Percentiles rank a stretch among this genome's conserved stretches.
phyloP scores from a whole-genome alignment of 2,888 invertebrate species.

The Volucella inflata region DNA sequence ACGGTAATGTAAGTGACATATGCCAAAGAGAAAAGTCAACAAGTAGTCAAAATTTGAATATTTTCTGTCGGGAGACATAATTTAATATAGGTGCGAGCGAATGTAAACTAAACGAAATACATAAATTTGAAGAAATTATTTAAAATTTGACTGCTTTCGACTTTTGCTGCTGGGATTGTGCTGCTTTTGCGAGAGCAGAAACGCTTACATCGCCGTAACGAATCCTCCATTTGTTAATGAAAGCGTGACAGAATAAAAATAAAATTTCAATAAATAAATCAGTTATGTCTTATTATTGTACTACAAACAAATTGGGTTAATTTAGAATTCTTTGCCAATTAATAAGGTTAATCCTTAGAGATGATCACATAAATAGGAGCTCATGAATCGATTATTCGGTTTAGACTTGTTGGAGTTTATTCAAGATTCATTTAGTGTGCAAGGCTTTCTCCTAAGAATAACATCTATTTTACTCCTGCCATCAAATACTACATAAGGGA shows the following conservation, averaged over 20 bases:
- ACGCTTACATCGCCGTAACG: conserved; percentile 62
- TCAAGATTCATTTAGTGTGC: no score
- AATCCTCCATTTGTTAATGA: conserved; percentile 72
- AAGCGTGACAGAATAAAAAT: conserved; percentile 67
- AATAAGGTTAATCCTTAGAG: no score
- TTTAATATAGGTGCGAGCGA: conserved; percentile 75
- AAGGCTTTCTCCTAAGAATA: no score
- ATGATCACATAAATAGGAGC: no score
- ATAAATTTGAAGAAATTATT: conserved; percentile 34
- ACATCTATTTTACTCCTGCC: no score
- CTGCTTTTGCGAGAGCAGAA: conserved; percentile 19
- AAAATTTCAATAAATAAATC: conserved; percentile 44
- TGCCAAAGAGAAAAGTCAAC: conserved; percentile 1
- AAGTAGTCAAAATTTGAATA: conserved; percentile 13
- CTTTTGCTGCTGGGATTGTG: conserved; percentile 9
- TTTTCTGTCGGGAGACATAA: conserved; percentile 58
- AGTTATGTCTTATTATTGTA: neutral
- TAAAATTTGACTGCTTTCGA: conserved; percentile 28
- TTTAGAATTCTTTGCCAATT: no score
- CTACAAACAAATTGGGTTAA: no score
- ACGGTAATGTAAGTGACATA: conserved; percentile 45
- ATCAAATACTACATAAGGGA: no score
- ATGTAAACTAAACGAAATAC: conserved; percentile 35
- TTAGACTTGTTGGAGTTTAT: no score
- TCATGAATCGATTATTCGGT: no score